Evolutionary conservation across 1,140 invertebrate genomes (phyloP), one percentile per base, ranked within the genome.

Genomic region (Apis dorsata): DNA sequence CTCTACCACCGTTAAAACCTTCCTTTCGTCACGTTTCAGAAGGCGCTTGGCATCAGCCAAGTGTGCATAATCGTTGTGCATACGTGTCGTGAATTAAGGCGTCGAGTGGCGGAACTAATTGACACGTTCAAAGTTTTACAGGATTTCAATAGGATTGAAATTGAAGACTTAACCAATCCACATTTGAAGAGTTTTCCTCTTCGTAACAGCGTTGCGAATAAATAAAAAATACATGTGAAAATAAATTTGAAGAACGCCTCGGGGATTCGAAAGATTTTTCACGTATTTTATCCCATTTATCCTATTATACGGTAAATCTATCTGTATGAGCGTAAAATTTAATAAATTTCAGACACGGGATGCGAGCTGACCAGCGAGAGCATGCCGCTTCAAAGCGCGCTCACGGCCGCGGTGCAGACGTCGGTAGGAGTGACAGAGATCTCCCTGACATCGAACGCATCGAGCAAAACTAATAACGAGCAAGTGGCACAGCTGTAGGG

Each of bases 341-440:
- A 44, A 34, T 7, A 78, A 88, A 83, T 93, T 92, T 74, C 90
- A 93, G 93, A 91, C 85, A 87, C 90, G 9, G 91, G 91, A 68
- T 91, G 92, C 80, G 91, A 93, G 72, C 83, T 87, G 65, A 68
- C 71, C 83, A 91, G 92, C 70, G 93, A 93, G 85, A 92, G 90
- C 80, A 91, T 93, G 79, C 93, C 93, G 68, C 80, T 93, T 34
- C 92, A 93, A 80, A 89, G 92, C 79, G 93, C 92, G 60, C 84
- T 93, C 51, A 92, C 91, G 51, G 88, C 91, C 24, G 92, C 92
- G 24, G 93, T 93, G 60, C 92, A 93, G 88, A 93, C 92, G 63
- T 93, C 93, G n/a, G 90, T 91, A 51, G 91, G 91, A 66, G 90
- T 93, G 69, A 93, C 92, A 68, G 92, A 93, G 89, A 93, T 93